Evolutionary conservation across 1,140 invertebrate genomes (phyloP).

Genomic region (Phenacoccus solenopsis): DNA sequence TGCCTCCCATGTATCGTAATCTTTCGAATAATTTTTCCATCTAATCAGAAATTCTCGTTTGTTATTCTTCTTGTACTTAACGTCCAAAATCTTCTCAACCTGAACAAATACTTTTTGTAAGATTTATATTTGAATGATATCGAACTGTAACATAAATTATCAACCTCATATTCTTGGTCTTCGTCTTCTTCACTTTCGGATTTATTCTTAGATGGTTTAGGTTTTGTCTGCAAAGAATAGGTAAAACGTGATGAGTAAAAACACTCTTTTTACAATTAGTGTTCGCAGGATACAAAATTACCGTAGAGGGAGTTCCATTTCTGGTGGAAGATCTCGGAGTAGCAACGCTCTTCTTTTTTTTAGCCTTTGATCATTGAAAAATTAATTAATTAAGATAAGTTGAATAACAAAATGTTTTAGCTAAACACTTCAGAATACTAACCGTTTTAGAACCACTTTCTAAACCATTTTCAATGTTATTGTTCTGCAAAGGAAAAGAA

Average conservation of each 20-base stretch:
- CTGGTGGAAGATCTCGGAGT: not conserved
- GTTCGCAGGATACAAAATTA: too few relatives aligned
- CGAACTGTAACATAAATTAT: too few relatives aligned
- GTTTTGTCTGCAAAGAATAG: too few relatives aligned
- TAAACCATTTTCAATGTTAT: not conserved
- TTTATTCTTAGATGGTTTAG: not conserved
- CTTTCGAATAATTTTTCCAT: conserved; percentile 58
- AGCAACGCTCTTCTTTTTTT: not conserved
- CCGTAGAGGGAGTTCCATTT: not conserved
- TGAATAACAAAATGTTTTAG: too few relatives aligned
- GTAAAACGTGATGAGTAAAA: too few relatives aligned
- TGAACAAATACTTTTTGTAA: too few relatives aligned
- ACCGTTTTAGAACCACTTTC: not conserved
- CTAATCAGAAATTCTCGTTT: conserved; percentile 58
- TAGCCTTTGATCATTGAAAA: not conserved
- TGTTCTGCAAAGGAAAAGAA: not conserved
- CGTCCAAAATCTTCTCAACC: conserved; percentile 48
- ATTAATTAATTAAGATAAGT: too few relatives aligned
- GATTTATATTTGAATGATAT: too few relatives aligned
- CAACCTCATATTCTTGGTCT: too few relatives aligned
- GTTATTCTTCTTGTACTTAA: conserved; percentile 52
- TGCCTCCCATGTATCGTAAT: conserved; percentile 61
- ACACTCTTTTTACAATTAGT: too few relatives aligned
- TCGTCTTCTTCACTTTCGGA: too few relatives aligned
- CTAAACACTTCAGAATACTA: not conserved